phyloP scores from a whole-genome alignment of 2,113 vertebrate species.

The Colaptes auratus region DNA sequence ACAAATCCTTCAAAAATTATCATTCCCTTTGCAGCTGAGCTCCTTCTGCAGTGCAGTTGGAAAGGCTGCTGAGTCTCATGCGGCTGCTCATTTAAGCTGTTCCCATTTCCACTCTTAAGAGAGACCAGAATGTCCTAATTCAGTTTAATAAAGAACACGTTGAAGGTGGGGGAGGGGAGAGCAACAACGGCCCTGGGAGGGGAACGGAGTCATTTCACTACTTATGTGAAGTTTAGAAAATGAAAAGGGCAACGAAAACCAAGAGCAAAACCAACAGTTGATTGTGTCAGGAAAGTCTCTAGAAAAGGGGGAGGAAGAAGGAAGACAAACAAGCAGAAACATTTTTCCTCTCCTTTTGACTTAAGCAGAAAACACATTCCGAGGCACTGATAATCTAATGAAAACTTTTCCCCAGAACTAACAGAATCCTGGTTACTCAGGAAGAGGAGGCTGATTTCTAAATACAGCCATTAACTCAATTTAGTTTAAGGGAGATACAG shows the following conservation, averaged over 20 bases:
- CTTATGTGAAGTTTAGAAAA: background rate
- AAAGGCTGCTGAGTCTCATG: constrained; percentile 55
- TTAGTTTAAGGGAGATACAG: constrained; percentile 18
- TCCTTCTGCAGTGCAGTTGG: constrained; percentile 47
- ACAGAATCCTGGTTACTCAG: constrained; percentile 15
- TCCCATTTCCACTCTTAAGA: constrained; percentile 59
- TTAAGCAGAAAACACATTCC: constrained; percentile 60
- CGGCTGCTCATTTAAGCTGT: constrained; percentile 54
- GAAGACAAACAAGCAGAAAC: constrained; percentile 54
- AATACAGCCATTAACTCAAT: constrained; percentile 34
- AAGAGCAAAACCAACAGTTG: constrained; percentile 31
- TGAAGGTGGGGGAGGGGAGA: constrained; percentile 24
- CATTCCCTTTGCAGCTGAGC: constrained; percentile 38
- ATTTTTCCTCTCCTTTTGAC: constrained; percentile 62
- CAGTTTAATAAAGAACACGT: constrained; percentile 61
- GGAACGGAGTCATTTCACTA: background rate
- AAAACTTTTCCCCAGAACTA: background rate
- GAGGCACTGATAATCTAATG: constrained; percentile 37
- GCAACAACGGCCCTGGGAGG: background rate
- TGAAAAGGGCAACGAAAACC: background rate
- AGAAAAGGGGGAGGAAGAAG: constrained; percentile 36
- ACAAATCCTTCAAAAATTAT: constrained; percentile 60
- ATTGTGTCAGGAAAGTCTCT: constrained; percentile 13
- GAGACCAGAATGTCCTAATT: constrained; percentile 61
- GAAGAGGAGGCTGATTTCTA: background rate